Conservation (phyloP, 2,797 vertebrate genomes). For the Takifugu rubripes region DNA sequence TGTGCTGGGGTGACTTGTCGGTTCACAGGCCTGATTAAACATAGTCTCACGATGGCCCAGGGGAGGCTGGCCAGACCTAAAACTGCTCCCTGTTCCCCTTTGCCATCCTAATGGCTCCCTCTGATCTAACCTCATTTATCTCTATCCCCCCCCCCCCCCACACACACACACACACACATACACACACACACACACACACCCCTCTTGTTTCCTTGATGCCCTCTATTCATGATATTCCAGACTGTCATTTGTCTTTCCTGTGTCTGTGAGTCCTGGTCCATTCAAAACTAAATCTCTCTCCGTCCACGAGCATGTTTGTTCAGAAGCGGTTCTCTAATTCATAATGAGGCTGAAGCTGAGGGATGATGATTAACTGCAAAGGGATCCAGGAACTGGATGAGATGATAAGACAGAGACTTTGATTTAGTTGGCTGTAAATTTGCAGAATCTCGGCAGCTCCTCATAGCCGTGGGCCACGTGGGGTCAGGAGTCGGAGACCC, state of each 20-base stretch:
- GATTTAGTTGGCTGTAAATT: slow-evolving; percentile 66
- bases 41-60: slow-evolving; percentile 60
- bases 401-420: slow-evolving; percentile 63
- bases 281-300: slow-evolving; percentile 15
- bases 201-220: slow-evolving; percentile 16
- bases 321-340: slow-evolving; percentile 34
- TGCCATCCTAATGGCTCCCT: slow-evolving; percentile 63
- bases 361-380: slow-evolving; percentile 67
- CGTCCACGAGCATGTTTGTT: slow-evolving; percentile 53
- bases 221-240: slow-evolving; percentile 28
- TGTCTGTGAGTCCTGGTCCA: background rate
- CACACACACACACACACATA: slow-evolving; percentile 6
- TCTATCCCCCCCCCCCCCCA: slow-evolving; percentile 40
- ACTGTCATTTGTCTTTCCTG: slow-evolving; percentile 54
- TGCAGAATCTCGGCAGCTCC: slow-evolving; percentile 41
- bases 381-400: slow-evolving; percentile 53
- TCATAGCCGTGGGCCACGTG: slow-evolving; percentile 39
- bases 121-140: slow-evolving; percentile 70
- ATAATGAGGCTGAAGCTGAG: slow-evolving; percentile 63
- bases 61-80: slow-evolving; percentile 49
- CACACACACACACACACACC: slow-evolving; percentile 9
- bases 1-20: slow-evolving; percentile 69
- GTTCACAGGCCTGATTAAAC: slow-evolving; percentile 76
- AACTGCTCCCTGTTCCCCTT: slow-evolving; percentile 41
- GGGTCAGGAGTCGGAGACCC: slow-evolving; percentile 64